Percentiles rank a stretch among this genome's conserved stretches.
Conservation (phyloP, 2,113 vertebrate genomes). For the Prionailurus viverrinus region DNA sequence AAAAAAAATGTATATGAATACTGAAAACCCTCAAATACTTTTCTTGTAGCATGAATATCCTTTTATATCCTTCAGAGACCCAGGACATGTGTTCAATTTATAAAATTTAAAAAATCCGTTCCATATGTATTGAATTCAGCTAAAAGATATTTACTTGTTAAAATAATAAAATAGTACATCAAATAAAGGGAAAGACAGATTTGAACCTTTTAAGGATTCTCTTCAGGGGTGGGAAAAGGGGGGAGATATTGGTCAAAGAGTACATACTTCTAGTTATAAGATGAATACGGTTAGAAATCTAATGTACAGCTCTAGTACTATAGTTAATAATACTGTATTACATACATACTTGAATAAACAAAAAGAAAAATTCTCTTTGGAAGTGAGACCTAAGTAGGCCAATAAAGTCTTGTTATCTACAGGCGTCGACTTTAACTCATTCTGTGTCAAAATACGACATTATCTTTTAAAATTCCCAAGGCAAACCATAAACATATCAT, state of each 20-base stretch:
- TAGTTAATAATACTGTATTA: background rate
- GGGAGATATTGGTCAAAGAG: background rate
- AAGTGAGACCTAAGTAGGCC: background rate
- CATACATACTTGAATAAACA: background rate
- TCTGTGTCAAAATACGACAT: background rate
- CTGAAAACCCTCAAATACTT: background rate
- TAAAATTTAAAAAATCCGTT: background rate
- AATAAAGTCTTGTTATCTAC: background rate
- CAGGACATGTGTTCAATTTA: background rate
- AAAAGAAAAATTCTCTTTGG: slow-evolving; percentile 1
- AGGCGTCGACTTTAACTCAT: background rate
- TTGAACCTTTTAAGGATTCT: background rate
- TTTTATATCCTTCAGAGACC: background rate
- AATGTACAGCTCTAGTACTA: background rate
- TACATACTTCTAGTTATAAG: background rate
- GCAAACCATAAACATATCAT: background rate
- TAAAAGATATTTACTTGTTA: background rate
- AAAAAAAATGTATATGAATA: background rate
- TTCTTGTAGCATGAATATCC: background rate
- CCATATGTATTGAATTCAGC: background rate
- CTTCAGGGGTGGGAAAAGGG: background rate
- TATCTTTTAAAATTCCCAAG: background rate
- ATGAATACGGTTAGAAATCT: background rate
- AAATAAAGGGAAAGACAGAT: background rate
- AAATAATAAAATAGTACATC: background rate